Percentiles rank a stretch among this genome's conserved stretches.
These are phyloP conservation scores for Muraenolepis orangiensis DNA, from an alignment of 2,797 vertebrate species.

Conservation along the genomic window DNA sequence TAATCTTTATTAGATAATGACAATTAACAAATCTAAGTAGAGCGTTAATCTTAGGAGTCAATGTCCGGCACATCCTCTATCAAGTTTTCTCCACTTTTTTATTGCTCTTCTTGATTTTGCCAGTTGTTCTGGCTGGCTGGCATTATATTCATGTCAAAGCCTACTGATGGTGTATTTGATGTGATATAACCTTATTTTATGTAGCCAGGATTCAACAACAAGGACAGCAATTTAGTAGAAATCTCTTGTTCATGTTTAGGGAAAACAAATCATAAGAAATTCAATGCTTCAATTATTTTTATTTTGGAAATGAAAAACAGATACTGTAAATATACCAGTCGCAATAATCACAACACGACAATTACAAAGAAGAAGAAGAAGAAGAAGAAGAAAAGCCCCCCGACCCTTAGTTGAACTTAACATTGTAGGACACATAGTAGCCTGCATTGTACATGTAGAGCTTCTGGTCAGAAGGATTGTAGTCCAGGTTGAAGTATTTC, in stretches of 20 bases:
- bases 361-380: conserved; percentile 13
- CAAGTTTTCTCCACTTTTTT: too few relatives aligned
- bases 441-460: conserved; percentile 72
- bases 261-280: neutral
- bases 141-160: too few relatives aligned
- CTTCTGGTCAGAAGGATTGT: conserved; percentile 62
- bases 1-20: too few relatives aligned
- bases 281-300: conserved; percentile 51
- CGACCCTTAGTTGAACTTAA: conserved; percentile 42
- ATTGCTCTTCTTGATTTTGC: too few relatives aligned
- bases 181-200: too few relatives aligned
- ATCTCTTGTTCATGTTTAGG: neutral
- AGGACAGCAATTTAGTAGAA: neutral
- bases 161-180: too few relatives aligned
- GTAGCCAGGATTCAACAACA: neutral
- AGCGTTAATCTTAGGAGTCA: too few relatives aligned
- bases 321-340: conserved; percentile 20
- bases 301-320: conserved; percentile 35
- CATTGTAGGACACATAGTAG: conserved; percentile 59
- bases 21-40: too few relatives aligned
- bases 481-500: conserved; percentile 56
- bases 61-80: too few relatives aligned
- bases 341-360: conserved; percentile 38
- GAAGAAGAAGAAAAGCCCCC: neutral
- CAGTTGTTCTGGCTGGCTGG: too few relatives aligned